These are phyloP conservation scores for Eumacrocentrus americanus DNA, from an alignment of 2,888 invertebrate species.

Conservation along the genomic window DNA sequence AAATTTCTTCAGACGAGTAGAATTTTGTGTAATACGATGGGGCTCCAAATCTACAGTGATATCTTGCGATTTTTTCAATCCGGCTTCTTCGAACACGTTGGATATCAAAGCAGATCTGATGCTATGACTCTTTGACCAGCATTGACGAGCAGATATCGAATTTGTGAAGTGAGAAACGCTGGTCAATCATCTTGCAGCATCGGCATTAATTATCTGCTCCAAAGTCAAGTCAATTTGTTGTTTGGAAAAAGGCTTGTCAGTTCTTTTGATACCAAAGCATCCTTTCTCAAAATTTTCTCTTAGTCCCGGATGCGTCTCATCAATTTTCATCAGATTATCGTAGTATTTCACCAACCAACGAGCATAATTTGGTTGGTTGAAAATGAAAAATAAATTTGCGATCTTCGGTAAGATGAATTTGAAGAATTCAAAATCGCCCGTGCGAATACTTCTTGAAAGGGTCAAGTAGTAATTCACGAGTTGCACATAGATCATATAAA, in stretches of 20 bases:
- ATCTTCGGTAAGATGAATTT: conserved; percentile 45
- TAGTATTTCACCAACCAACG: conserved; percentile 46
- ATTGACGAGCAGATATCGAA: neutral
- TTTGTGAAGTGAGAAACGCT: neutral
- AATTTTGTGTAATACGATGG: neutral
- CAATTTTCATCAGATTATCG: conserved; percentile 48
- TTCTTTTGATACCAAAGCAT: neutral
- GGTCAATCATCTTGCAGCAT: conserved; percentile 39
- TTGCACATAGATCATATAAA: conserved; percentile 43
- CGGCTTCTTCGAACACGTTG: conserved; percentile 4
- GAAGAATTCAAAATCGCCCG: conserved; percentile 44
- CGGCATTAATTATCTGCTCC: conserved; percentile 41
- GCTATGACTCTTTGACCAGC: conserved; percentile 3
- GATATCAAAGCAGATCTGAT: conserved; percentile 12
- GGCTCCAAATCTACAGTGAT: conserved; percentile 11
- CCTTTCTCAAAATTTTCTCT: conserved; percentile 20
- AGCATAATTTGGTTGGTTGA: conserved; percentile 53
- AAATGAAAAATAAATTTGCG: conserved; percentile 47
- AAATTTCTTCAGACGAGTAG: neutral
- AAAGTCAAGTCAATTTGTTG: conserved; percentile 40
- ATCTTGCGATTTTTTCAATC: conserved; percentile 6
- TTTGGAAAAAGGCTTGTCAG: conserved; percentile 36
- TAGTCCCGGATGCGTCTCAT: conserved; percentile 47
- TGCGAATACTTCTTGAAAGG: conserved; percentile 45
- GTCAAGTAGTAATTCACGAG: conserved; percentile 42